Percentiles rank a stretch among this genome's conserved stretches.
phyloP scores from a whole-genome alignment of 2,113 vertebrate genomes.

The Neofelis nebulosa region DNA sequence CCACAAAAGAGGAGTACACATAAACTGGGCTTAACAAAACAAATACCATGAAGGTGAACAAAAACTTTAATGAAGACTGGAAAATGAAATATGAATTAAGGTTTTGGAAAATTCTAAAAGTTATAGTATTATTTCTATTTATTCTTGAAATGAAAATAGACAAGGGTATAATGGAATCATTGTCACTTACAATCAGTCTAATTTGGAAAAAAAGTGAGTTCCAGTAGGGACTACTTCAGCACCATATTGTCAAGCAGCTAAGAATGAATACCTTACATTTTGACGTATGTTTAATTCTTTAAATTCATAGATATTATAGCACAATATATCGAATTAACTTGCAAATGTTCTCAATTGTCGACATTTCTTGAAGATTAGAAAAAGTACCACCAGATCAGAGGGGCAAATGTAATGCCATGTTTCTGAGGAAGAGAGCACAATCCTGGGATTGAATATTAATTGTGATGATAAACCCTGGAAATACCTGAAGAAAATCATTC shows the following conservation, averaged over 20 bases:
- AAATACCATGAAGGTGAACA: background rate
- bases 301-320: background rate
- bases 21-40: background rate
- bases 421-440: background rate
- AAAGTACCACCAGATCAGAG: background rate
- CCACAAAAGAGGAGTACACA: background rate
- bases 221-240: background rate
- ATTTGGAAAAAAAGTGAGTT: background rate
- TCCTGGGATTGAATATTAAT: background rate
- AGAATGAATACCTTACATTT: background rate
- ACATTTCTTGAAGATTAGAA: background rate
- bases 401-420: background rate
- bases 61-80: background rate
- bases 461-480: background rate
- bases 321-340: background rate
- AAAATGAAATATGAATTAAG: background rate
- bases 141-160: background rate
- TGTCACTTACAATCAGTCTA: background rate
- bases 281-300: background rate
- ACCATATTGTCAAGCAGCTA: background rate
- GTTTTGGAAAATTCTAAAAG: background rate
- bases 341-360: background rate
- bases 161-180: background rate
- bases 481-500: background rate
- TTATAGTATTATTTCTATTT: background rate